Evolutionary conservation across 2,797 vertebrate genomes (phyloP).

Genomic region (Fratercula arctica): DNA sequence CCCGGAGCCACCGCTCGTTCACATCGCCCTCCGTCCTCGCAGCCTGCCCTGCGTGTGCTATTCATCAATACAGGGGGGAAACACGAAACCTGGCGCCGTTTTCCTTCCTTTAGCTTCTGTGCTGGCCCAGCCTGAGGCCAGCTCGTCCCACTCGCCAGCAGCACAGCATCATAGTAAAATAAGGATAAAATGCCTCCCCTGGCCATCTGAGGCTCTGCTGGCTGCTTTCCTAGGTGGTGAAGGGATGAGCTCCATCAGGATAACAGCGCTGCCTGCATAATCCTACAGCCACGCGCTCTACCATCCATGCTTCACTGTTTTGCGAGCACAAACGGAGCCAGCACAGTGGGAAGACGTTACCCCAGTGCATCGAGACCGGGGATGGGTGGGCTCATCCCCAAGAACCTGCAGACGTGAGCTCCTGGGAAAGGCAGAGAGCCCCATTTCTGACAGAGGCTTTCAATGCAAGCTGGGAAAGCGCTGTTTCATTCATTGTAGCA

Average conservation of each 20-base stretch:
- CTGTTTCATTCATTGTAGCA: background rate
- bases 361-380: background rate
- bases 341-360: background rate
- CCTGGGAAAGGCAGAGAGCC: background rate
- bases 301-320: background rate
- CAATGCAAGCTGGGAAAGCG: background rate
- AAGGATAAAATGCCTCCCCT: background rate
- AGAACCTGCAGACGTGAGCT: background rate
- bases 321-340: background rate
- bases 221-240: background rate
- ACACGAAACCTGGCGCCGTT: background rate
- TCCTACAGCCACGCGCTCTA: background rate
- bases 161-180: background rate
- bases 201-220: background rate
- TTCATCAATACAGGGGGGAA: background rate
- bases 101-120: background rate
- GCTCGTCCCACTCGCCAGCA: rapidly evolving
- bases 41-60: background rate
- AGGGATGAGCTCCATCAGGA: background rate
- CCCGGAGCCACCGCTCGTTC: rapidly evolving
- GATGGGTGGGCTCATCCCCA: background rate
- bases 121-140: background rate
- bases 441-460: background rate
- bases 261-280: constrained; percentile 25
- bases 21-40: rapidly evolving